A percentile compares a stretch with the other conserved stretches of the same genome.
These are phyloP conservation scores for Malurus splendens DNA, from an alignment of 2,797 vertebrate genomes.

Conservation along the genomic window DNA sequence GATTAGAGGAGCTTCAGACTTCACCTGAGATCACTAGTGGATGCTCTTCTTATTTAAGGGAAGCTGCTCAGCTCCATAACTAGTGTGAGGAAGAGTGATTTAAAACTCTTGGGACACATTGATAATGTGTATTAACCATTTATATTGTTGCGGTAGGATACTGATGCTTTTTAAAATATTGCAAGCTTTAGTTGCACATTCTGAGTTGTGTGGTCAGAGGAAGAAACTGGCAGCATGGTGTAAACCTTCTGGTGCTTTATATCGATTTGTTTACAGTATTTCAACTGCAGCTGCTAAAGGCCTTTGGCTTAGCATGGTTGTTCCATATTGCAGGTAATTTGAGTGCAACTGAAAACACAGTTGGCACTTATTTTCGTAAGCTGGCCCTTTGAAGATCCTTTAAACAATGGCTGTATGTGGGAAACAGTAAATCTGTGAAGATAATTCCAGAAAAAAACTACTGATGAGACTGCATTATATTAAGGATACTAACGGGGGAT, in stretches of 20 bases:
- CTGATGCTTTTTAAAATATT: background rate
- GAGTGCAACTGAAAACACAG: background rate
- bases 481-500: background rate
- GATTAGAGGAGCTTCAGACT: background rate
- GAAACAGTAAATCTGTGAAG: background rate
- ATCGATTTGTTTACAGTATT: slow-evolving; percentile 5
- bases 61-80: background rate
- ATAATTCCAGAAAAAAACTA: background rate
- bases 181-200: background rate
- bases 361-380: background rate
- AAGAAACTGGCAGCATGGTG: background rate
- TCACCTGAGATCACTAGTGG: background rate
- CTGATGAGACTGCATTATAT: background rate
- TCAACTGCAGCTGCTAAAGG: background rate
- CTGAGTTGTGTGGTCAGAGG: background rate
- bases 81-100: background rate
- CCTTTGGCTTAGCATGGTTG: background rate
- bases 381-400: background rate
- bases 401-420: background rate
- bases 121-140: background rate
- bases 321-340: background rate
- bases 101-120: background rate
- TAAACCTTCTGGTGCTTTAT: slow-evolving; percentile 10
- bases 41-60: background rate
- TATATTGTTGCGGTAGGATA: background rate